Base-by-base conservation (phyloP, 2,888 invertebrate species). In the Patella ulyssiponensis region DNA sequence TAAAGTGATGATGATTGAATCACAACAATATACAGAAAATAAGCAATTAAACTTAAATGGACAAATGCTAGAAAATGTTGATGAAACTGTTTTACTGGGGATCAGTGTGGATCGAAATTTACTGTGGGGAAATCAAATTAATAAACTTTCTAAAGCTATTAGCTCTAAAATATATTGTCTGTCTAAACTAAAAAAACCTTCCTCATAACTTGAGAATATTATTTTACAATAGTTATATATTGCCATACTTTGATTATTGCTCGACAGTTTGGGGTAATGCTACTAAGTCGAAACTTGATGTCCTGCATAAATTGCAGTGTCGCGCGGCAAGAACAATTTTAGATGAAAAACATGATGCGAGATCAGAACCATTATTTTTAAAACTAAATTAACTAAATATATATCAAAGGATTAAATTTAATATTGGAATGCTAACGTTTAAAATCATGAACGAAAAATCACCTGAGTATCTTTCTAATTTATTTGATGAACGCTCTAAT, bases 191-290 rank as follows among this genome's bases (percentile, higher is more conserved):
- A 58, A 58, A 58, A 58, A 64, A n/a, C 20, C 64, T 64, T 20
- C 11, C n/a, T 64, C 14, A 5, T 20, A n/a, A 64, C 4, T 23
- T 20, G 14, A 5, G 64, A 11, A 64, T 64, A 11, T n/a, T 64
- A 64, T 64, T 64, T n/a, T 64, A 64, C 64, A 64, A 64, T 64
- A 23, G 20, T 20, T 64, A 64, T 14, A 64, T 64, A 20, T 64
- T 7, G 23, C 23, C 64, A 20, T 20, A 64, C 23, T 64, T 64
- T 11, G 20, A 64, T 64, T 64, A 64, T 64, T 64, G 64, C 9
- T 11, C 7, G 20, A 64, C 23, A 20, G n/a, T 64, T 11, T 64
- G n/a, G 64, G 64, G 64, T 3, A n/a, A 64, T 64, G 64, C 58
- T 27, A 27, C 27, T 27, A 27, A 27, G 27, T 27, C 27, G 27